phyloP scores from a whole-genome alignment of 2,797 vertebrate genomes.

The Capromys pilorides region DNA sequence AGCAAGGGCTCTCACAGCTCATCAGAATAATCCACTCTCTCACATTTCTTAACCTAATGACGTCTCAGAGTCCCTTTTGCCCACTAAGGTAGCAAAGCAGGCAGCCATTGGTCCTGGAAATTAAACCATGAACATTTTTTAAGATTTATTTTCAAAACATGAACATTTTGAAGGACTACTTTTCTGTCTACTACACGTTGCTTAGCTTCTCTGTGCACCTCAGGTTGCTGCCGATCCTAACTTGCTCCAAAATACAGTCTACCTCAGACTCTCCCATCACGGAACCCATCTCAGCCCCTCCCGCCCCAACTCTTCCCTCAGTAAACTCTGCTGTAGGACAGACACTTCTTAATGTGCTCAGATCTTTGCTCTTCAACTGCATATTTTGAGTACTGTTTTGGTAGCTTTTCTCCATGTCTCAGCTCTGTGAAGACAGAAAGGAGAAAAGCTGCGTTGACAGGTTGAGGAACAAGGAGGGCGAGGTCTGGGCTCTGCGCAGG shows the following conservation, averaged over 20 bases:
- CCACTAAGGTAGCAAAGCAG: neutral
- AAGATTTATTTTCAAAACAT: neutral
- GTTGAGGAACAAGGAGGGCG: too few relatives aligned
- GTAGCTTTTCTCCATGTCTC: neutral
- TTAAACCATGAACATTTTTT: neutral
- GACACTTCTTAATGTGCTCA: slow-evolving; percentile 15
- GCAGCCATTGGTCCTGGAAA: neutral
- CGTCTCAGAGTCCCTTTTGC: neutral
- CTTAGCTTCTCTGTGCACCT: neutral
- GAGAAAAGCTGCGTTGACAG: neutral
- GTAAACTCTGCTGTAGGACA: neutral
- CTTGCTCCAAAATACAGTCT: neutral
- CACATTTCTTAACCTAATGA: neutral
- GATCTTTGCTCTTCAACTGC: slow-evolving; percentile 8
- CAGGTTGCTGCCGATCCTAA: neutral
- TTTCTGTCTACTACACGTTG: neutral
- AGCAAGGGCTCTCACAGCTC: neutral
- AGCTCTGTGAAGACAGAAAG: neutral
- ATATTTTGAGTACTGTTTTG: neutral
- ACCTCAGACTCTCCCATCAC: neutral
- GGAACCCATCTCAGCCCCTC: neutral
- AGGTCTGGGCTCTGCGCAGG: neutral
- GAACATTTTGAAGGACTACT: neutral
- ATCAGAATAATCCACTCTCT: neutral
- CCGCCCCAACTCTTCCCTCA: neutral